Conservation (phyloP, 2,113 vertebrate species). For the Notechis scutatus region DNA sequence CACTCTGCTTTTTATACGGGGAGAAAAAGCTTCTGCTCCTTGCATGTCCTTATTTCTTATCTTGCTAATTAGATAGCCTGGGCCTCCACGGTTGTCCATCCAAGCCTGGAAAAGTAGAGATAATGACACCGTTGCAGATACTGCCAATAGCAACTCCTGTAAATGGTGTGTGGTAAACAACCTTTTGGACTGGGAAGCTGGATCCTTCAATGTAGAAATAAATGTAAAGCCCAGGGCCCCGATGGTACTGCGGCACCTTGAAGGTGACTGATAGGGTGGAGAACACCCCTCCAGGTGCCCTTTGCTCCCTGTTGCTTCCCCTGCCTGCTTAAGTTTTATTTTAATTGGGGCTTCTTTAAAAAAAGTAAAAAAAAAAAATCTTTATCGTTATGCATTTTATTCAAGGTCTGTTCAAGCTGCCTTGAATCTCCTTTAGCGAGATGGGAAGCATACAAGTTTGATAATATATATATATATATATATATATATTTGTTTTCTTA, state of each 20-base stretch:
- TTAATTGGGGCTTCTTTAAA: neutral
- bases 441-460: neutral
- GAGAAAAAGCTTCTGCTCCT: neutral
- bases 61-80: neutral
- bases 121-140: neutral
- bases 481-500: too few relatives aligned
- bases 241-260: fast-evolving
- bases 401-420: too few relatives aligned
- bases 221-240: neutral
- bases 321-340: neutral
- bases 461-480: too few relatives aligned
- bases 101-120: neutral
- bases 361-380: neutral
- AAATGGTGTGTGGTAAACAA: neutral
- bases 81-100: neutral
- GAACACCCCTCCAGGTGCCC: neutral
- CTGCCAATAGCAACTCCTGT: neutral
- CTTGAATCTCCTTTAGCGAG: neutral
- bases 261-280: neutral
- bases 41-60: neutral
- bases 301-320: neutral
- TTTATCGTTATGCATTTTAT: neutral
- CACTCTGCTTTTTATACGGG: neutral
- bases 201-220: neutral
- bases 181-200: neutral